Evolutionary conservation across 2,888 invertebrate species (phyloP).

Genomic region (Liodrosophila aerea): DNA sequence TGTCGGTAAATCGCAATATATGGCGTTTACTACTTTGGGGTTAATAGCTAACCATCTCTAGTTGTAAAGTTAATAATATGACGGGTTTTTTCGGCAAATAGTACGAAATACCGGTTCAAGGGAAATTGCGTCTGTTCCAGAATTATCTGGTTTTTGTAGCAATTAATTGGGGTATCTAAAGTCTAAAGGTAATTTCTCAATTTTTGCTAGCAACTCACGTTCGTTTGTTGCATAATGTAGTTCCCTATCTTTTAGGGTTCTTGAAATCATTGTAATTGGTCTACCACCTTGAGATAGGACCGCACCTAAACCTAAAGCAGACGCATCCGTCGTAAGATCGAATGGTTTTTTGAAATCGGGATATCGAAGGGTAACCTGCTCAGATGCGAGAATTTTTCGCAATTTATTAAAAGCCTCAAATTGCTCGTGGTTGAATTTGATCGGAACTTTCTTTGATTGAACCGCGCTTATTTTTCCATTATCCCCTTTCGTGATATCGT

Average conservation of each 20-base stretch:
- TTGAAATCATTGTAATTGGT: slow-evolving; percentile 4
- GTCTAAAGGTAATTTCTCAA: no score
- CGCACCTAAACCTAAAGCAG: neutral
- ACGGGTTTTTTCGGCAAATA: neutral
- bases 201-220: slow-evolving; percentile 3
- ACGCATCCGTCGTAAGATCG: slow-evolving; percentile 2
- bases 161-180: neutral
- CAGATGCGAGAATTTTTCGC: slow-evolving; percentile 4
- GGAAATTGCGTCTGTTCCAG: slow-evolving; percentile 5
- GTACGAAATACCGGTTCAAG: neutral
- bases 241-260: neutral
- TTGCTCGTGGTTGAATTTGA: neutral
- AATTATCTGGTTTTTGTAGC: slow-evolving; percentile 12
- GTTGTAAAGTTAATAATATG: neutral
- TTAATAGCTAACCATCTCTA: neutral
- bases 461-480: slow-evolving; percentile 1
- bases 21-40: slow-evolving; percentile 4
- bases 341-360: slow-evolving; percentile 3
- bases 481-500: neutral
- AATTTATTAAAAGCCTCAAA: neutral
- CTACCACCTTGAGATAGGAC: slow-evolving; percentile 3
- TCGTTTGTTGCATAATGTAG: slow-evolving; percentile 1
- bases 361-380: slow-evolving; percentile 4
- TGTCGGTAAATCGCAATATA: slow-evolving; percentile 3
- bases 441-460: neutral